Conservation (phyloP, 2,113 vertebrate genomes). For the Laticauda colubrina region DNA sequence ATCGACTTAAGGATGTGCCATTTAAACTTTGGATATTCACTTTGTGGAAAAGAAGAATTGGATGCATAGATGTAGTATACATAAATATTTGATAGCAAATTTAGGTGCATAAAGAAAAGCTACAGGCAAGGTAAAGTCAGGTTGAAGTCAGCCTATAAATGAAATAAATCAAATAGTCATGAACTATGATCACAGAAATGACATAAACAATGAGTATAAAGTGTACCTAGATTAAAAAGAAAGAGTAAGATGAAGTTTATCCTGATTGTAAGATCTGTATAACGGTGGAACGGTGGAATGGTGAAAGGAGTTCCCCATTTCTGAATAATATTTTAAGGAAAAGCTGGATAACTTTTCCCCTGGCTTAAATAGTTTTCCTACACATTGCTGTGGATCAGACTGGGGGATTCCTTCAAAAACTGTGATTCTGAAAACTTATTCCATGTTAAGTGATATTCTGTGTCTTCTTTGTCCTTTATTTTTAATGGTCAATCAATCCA, state of each 20-base stretch:
- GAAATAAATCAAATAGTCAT: background rate
- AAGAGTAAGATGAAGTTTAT: background rate
- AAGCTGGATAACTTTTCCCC: no score
- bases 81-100: background rate
- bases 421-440: no score
- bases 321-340: no score
- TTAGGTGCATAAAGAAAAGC: background rate
- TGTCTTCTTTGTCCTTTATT: no score
- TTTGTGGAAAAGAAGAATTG: background rate
- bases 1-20: background rate
- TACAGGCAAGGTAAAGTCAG: background rate
- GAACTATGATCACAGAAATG: background rate
- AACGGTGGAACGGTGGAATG: background rate
- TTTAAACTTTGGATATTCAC: background rate
- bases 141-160: background rate
- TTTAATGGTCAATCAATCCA: no score
- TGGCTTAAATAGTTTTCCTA: no score
- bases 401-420: no score
- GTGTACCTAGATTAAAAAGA: no score
- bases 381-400: no score
- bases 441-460: no score
- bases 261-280: background rate
- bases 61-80: background rate
- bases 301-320: no score
- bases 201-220: background rate